Percentiles rank a stretch among this genome's conserved stretches.
Evolutionary conservation across 2,888 invertebrate species (phyloP).

Genomic region (Mesochorus sp.): DNA sequence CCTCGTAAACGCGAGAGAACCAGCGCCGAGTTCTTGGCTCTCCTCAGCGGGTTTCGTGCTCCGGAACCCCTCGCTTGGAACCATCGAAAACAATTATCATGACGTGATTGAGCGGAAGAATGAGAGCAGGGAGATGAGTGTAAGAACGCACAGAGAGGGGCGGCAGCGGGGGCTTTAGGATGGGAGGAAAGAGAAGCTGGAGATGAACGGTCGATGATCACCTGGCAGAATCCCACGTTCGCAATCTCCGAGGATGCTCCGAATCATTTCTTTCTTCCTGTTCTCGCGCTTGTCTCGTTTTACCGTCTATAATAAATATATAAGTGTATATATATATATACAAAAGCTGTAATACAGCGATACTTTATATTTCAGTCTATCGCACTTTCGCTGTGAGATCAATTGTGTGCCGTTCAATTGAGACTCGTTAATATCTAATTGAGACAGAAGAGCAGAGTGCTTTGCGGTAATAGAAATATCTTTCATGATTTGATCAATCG

Average conservation of each 20-base stretch:
- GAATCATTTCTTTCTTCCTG: slow-evolving; percentile 32
- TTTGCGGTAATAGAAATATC: slow-evolving; percentile 24
- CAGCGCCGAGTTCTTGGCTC: background rate
- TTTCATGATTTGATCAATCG: background rate
- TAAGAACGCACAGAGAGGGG: background rate
- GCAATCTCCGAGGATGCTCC: slow-evolving; percentile 33
- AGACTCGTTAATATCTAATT: slow-evolving; percentile 41
- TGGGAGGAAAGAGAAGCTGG: background rate
- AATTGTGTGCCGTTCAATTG: slow-evolving; percentile 1
- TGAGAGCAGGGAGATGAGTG: slow-evolving; percentile 26
- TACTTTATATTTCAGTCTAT: slow-evolving; percentile 15
- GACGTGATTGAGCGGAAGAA: slow-evolving; percentile 53
- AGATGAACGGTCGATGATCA: slow-evolving; percentile 51
- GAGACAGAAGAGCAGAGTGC: slow-evolving; percentile 22
- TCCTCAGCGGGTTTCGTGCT: background rate
- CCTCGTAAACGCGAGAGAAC: slow-evolving; percentile 46
- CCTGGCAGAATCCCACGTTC: slow-evolving; percentile 56
- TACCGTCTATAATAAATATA: background rate
- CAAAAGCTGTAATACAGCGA: too few relatives aligned
- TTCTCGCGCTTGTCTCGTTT: background rate
- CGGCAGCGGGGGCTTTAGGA: background rate
- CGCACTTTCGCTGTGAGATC: background rate
- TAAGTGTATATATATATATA: slow-evolving; percentile 4
- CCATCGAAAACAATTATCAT: slow-evolving; percentile 63
- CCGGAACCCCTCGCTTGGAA: background rate